These are phyloP conservation scores for Oeneis ivallda DNA, from an alignment of 2,888 invertebrate species.

Conservation along the genomic window DNA sequence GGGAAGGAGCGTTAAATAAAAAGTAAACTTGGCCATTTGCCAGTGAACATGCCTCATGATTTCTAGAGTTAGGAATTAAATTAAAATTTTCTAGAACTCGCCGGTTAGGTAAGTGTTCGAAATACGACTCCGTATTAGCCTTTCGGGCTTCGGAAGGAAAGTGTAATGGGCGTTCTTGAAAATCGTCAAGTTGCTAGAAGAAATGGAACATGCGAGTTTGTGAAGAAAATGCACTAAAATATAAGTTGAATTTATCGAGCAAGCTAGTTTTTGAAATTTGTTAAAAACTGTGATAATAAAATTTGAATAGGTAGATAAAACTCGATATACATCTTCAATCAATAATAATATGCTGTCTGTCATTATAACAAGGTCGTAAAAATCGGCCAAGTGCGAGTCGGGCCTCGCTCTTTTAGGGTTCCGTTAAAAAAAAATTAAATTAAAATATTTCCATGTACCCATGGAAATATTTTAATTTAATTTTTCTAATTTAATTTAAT, in stretches of 20 bases:
- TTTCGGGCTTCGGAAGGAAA: slow-evolving; percentile 12
- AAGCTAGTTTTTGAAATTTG: too few species aligned
- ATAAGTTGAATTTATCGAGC: background rate
- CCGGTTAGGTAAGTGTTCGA: slow-evolving; percentile 31
- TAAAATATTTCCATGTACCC: too few species aligned
- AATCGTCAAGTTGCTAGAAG: slow-evolving; percentile 12
- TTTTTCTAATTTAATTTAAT: too few species aligned
- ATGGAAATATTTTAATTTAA: too few species aligned
- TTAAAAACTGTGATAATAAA: too few species aligned
- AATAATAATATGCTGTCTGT: too few species aligned
- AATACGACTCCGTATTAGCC: slow-evolving; percentile 27
- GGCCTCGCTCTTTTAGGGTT: too few species aligned
- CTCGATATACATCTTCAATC: too few species aligned
- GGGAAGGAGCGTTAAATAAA: slow-evolving; percentile 75
- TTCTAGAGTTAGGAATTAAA: slow-evolving; percentile 30
- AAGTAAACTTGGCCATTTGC: slow-evolving; percentile 64
- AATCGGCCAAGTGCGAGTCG: too few species aligned
- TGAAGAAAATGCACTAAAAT: background rate
- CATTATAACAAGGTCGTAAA: too few species aligned
- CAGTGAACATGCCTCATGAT: slow-evolving; percentile 47
- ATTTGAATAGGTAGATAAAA: too few species aligned
- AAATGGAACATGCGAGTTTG: background rate
- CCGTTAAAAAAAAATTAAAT: too few species aligned
- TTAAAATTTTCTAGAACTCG: slow-evolving; percentile 25
- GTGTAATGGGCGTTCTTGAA: slow-evolving; percentile 26